Evolutionary conservation across 2,888 invertebrate genomes (phyloP).

Genomic region (Cephus nigrinus): DNA sequence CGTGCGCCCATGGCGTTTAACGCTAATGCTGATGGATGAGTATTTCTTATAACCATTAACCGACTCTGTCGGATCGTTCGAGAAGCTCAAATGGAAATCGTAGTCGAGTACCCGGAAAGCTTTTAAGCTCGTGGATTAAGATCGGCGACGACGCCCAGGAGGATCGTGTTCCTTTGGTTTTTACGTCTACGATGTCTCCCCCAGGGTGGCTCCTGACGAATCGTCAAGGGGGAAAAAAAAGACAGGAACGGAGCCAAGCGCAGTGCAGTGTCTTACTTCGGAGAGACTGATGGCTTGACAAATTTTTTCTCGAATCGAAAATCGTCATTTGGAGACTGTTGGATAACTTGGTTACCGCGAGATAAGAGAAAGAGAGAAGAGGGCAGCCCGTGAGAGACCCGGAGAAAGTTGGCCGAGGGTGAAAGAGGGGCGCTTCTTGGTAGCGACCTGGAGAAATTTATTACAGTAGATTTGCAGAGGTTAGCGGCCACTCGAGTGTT

Average conservation of each 20-base stretch:
- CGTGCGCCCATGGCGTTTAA: not conserved
- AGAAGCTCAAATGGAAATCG: slow-evolving; percentile 1
- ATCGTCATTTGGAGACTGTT: not conserved
- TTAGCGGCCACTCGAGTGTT: not conserved
- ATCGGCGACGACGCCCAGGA: not conserved
- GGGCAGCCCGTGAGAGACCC: not conserved
- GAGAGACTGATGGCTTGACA: not conserved
- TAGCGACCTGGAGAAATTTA: not conserved
- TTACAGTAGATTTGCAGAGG: not conserved
- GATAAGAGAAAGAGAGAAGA: not conserved
- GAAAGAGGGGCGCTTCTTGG: not conserved
- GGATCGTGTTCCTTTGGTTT: not conserved
- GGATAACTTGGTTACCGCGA: not conserved
- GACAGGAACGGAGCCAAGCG: not conserved
- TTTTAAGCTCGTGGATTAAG: slow-evolving; percentile 3
- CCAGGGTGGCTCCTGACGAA: not conserved
- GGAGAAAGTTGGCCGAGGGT: not conserved
- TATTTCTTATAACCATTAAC: slow-evolving; percentile 1
- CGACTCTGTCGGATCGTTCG: not conserved
- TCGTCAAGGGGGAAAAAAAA: not conserved
- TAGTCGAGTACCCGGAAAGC: slow-evolving; percentile 2
- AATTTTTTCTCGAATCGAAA: not conserved
- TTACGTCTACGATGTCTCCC: not conserved
- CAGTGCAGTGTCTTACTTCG: not conserved
- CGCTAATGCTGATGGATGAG: slow-evolving; percentile 8